Evolutionary conservation across 2,113 vertebrate genomes (phyloP), one percentile per base, ranked within the genome.

Genomic region (Machaerirhynchus nigripectus): DNA sequence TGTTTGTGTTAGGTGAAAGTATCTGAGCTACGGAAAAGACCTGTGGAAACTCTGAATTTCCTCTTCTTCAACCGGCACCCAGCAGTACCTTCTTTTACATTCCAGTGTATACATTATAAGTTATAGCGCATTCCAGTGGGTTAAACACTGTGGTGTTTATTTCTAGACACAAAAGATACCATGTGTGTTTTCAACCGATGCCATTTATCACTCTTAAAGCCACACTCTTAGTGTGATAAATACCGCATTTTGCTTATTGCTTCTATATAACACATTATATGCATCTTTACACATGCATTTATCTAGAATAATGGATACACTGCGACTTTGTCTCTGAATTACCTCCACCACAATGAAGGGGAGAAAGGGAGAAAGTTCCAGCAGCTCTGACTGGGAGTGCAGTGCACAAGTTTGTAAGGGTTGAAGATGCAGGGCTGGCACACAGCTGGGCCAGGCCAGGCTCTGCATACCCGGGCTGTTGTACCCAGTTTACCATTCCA

Each of bases 351-450:
- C 35, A 67, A 50, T 13, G 56, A 65, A 84, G 42, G 19, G 31
- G 27, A 53, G 33, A 44, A 24, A 44, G 15, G 39, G 10, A 59
- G 11, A 30, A 55, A 44, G 28, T 15, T 33, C 40, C 56, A 83
- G 63, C 59, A 67, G 15, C 31, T 64, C 33, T 1, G 1, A 15
- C 28, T 24, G 22, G 47, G 4, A 46, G 14, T 2, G 21, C n/a
- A 50, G 22, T 3, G 6, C 23, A 6, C 9, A 9, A 5, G 9
- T 56, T 31, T 39, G 13, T 17, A 28, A 47, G 22, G 55, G 37
- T 11, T 7, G 23, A 74, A n/a, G 64, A 23, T 8, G 37, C 5
- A 20, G 1, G 9, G 26, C 0, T 33, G 52, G 52, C 31, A 27
- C 4, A 2, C 44, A 23, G 44, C 44, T 68, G 35, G 6, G 18